Base-by-base conservation (phyloP, 2,888 invertebrate species). In the Yponomeuta cagnagella region DNA sequence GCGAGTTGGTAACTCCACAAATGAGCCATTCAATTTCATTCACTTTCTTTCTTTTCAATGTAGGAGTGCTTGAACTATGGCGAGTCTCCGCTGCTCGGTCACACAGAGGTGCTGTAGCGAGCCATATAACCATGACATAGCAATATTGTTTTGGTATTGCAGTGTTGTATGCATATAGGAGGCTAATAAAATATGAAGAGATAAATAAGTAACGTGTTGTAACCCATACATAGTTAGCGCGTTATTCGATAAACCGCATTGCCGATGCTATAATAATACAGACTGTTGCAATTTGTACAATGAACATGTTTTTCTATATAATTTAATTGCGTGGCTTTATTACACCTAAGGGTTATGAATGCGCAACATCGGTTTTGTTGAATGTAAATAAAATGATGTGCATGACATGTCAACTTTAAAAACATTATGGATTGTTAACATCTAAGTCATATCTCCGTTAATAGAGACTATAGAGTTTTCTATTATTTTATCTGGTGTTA, bases 401-500 rank as follows among this genome's bases (percentile, higher is more conserved):
- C 71, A 68, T 68, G 68, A 68, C 68, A 68, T 68, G 68, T 68
- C 68, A 68, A 68, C 15, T 70, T 52, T 63, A 70, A 43, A 43
- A 63, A 37, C 70, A 80, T 73, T 83, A 84, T 80, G 77, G 78
- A 83, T 83, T 84, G 85, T 88, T 89, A 86, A 86, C 86, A 87
- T 86, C 87, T 89, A 89, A 89, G 89, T 90, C 90, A 90, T 90
- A 89, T 89, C 86, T 81, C 82, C 85, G 87, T 89, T 90, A 84
- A 82, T 83, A 82, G 81, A 82, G 80, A 78, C 79, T 77, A 77
- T 73, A 79, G 80, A 79, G 79, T 80, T 82, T 84, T 88, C 83
- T 87, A 86, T 87, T 87, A 84, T 86, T 86, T 87, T 89, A 90
- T 86, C 88, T 82, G 87, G 86, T 89, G 90, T 91, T 92, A 91